Evolutionary conservation across 2,797 vertebrate genomes (phyloP), one percentile per base, ranked within the genome.

Genomic region (Moxostoma hubbsi): DNA sequence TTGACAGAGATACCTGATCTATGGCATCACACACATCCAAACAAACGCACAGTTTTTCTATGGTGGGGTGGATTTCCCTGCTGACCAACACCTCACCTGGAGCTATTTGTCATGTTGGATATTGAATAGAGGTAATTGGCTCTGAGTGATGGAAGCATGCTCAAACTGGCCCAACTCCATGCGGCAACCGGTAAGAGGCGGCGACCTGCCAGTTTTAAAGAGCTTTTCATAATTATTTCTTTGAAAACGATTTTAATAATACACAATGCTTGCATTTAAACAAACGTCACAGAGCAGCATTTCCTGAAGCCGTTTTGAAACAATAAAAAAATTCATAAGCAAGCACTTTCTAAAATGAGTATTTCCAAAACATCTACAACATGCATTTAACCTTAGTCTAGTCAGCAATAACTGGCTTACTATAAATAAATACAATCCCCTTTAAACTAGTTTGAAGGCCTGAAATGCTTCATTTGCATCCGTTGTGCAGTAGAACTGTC

Each of bases 71-170:
- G 66, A 81, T 90, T 86, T 69, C 86, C 84, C 61, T 18, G 86
- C 86, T 47, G n/a, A 89, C 80, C 88, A 89, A 86, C 90, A 86
- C 92, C 91, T 90, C 83, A 13, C 24, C 43, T 0, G 80, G 66
- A 88, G 85, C 81, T 90, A 91, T 90, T 90, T 90, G 86, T 93
- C 92, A 87, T 90, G 93, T 87, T 84, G 77, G 8, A 67, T 81
- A 76, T 59, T 36, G 77, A 79, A 83, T 63, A 24, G 75, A 83
- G 75, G 81, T 80, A 83, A 86, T 84, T 84, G 85, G 58, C 81
- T 79, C 82, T 71, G 84, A 82, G 73, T 75, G 74, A 82, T 61
- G 72, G 54, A 57, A 87, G 86, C 91, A 89, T 88, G 92, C 87
- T 91, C 84, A 85, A 86, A 92, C 92, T 89, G 75, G 66, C 85